These are phyloP conservation scores for Oryzaephilus surinamensis DNA, from an alignment of 1,140 invertebrate genomes.

Conservation along the genomic window DNA sequence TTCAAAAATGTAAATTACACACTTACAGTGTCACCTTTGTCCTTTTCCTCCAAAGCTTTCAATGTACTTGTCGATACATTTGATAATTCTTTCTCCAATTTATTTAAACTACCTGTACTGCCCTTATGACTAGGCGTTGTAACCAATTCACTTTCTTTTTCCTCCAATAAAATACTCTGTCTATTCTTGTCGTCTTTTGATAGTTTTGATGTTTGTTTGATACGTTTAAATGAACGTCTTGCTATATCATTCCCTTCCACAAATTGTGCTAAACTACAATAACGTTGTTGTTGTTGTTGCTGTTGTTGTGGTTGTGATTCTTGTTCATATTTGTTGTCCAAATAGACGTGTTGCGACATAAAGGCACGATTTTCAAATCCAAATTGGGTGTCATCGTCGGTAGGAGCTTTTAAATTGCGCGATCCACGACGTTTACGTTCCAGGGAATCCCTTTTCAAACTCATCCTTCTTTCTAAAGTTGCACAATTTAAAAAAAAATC, in stretches of 20 bases:
- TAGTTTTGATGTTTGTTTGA: slow-evolving; percentile 17
- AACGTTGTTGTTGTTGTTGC: too few relatives aligned
- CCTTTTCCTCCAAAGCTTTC: slow-evolving; percentile 15
- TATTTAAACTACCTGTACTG: slow-evolving; percentile 27
- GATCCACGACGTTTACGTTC: slow-evolving; percentile 39
- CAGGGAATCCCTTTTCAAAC: slow-evolving; percentile 28
- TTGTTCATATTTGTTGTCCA: slow-evolving; percentile 43
- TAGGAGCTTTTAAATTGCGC: slow-evolving; percentile 37
- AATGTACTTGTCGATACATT: slow-evolving; percentile 22
- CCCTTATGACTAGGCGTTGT: slow-evolving; percentile 15
- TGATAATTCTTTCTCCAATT: slow-evolving; percentile 27
- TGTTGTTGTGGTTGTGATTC: slow-evolving; percentile 43
- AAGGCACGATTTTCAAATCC: slow-evolving; percentile 59
- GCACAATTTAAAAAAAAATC: too few relatives aligned
- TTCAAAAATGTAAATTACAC: background rate
- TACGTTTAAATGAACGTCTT: slow-evolving; percentile 54
- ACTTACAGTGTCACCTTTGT: background rate
- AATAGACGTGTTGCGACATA: slow-evolving; percentile 37
- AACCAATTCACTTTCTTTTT: slow-evolving; percentile 16
- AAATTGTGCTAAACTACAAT: slow-evolving; percentile 64
- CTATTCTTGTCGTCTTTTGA: slow-evolving; percentile 31
- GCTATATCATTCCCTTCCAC: slow-evolving; percentile 71
- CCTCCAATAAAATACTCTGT: slow-evolving; percentile 28
- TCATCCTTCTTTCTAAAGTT: slow-evolving; percentile 21
- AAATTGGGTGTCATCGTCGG: slow-evolving; percentile 45